These are phyloP conservation scores for Zaprionus ornatus DNA, from an alignment of 1,140 invertebrate species.

Conservation along the genomic window DNA sequence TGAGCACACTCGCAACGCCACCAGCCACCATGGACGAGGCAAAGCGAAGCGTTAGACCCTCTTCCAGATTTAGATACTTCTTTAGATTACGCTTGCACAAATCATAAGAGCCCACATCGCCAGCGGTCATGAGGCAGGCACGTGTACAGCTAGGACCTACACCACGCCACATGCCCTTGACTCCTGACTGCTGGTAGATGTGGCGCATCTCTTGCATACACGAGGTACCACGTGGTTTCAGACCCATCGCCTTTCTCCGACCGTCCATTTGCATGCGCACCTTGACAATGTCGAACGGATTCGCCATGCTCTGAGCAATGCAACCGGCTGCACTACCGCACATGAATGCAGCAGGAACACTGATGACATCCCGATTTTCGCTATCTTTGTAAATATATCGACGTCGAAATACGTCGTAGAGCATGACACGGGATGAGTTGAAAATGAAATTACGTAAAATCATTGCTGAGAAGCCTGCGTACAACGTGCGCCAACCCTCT, in stretches of 20 bases:
- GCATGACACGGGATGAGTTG: constrained; percentile 48
- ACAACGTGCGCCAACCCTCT: constrained; percentile 22
- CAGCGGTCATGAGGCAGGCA: constrained; percentile 56
- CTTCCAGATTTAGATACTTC: constrained; percentile 23
- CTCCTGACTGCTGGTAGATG: constrained; percentile 35
- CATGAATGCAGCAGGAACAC: constrained; percentile 8
- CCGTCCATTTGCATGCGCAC: constrained; percentile 59
- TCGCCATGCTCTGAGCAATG: constrained; percentile 49
- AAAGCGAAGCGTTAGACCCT: constrained; percentile 37
- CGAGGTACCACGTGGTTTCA: constrained; percentile 19
- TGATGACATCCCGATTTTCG: constrained; percentile 3
- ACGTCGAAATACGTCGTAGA: constrained; percentile 56
- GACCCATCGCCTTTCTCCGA: constrained; percentile 1
- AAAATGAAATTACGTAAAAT: constrained; percentile 49
- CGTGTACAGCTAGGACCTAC: constrained; percentile 49
- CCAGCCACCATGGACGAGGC: constrained; percentile 54
- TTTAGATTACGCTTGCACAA: constrained; percentile 55
- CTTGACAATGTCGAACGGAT: constrained; percentile 63
- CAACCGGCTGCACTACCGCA: constrained; percentile 46
- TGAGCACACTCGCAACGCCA: constrained; percentile 46
- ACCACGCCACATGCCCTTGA: constrained; percentile 41
- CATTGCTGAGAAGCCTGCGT: constrained; percentile 55
- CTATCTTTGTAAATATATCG: constrained; percentile 18
- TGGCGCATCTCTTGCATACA: constrained; percentile 9
- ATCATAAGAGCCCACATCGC: constrained; percentile 64